phyloP scores from a whole-genome alignment of 2,113 vertebrate genomes.

The Pristiophorus japonicus region DNA sequence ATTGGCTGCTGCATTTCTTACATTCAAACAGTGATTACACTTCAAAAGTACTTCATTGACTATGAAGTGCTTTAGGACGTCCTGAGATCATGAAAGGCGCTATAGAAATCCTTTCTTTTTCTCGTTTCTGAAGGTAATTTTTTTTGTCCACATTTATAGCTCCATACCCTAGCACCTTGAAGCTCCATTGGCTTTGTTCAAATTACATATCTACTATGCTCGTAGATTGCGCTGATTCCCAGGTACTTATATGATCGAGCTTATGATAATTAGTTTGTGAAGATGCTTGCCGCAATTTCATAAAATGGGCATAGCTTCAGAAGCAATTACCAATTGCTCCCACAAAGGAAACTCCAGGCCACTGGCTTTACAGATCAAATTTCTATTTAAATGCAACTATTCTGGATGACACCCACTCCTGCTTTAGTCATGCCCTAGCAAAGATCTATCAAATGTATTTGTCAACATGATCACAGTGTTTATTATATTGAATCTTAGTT shows the following conservation, averaged over 20 bases:
- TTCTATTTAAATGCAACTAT: background rate
- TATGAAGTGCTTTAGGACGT: too few species aligned
- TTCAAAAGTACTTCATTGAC: too few species aligned
- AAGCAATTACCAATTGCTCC: background rate
- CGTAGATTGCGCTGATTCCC: background rate
- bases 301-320: background rate
- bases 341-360: background rate
- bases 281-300: background rate
- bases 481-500: background rate
- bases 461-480: background rate
- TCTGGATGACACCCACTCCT: too few species aligned
- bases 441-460: background rate
- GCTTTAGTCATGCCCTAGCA: background rate
- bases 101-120: too few species aligned
- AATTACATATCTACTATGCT: background rate
- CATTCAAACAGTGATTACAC: too few species aligned
- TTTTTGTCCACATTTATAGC: background rate
- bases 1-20: too few species aligned
- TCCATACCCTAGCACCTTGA: background rate
- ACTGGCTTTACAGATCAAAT: background rate
- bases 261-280: background rate
- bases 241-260: too few species aligned
- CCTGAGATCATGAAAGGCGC: too few species aligned
- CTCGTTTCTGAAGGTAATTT: background rate
- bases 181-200: background rate